These are phyloP conservation scores for Acleris laterana DNA, from an alignment of 2,888 invertebrate species.

Conservation along the genomic window DNA sequence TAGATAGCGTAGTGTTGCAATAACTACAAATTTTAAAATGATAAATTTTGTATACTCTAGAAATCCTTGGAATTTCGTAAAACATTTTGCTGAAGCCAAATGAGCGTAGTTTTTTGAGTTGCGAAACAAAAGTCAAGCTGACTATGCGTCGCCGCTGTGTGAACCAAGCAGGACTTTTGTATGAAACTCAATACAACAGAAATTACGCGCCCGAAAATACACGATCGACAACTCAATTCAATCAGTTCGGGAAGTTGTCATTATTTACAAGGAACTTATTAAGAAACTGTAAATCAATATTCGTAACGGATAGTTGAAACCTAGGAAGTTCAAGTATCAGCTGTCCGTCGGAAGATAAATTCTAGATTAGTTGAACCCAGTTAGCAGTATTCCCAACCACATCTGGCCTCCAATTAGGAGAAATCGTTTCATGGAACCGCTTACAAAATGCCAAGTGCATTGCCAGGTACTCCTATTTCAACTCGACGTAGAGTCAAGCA, in stretches of 20 bases:
- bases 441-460: constrained; percentile 35
- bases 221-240: too few species aligned
- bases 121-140: too few species aligned
- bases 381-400: constrained; percentile 1
- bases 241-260: too few species aligned
- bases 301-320: constrained; percentile 1
- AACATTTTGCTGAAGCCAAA: too few species aligned
- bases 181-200: too few species aligned
- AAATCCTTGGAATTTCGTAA: too few species aligned
- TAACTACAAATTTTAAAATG: background rate
- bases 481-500: constrained; percentile 7
- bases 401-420: constrained; percentile 25
- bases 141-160: too few species aligned
- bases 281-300: background rate
- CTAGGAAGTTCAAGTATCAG: constrained; percentile 15
- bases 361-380: constrained; percentile 14
- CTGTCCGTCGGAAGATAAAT: constrained; percentile 10
- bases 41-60: too few species aligned
- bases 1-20: background rate
- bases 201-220: too few species aligned
- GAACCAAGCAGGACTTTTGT: too few species aligned
- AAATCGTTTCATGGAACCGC: constrained; percentile 34
- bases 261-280: too few species aligned
- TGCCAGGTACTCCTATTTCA: constrained; percentile 25
- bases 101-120: too few species aligned